Base-by-base conservation (phyloP, 2,888 invertebrate genomes). In the Tinea pellionella region DNA sequence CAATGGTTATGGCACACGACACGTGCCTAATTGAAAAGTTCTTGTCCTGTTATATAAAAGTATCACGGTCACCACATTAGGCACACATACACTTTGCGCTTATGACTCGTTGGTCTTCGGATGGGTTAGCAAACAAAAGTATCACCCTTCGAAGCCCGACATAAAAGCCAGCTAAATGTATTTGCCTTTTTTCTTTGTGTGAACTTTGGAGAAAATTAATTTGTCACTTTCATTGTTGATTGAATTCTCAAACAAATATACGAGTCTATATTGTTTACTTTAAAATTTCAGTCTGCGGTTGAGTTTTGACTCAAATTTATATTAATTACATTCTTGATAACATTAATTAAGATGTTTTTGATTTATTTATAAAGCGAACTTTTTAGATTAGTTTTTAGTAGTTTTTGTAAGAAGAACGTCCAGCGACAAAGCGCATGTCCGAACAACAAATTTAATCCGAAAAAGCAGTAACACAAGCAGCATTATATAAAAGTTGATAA, bases 61-160 rank as follows among this genome's bases (percentile, higher is more conserved):
- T 15, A 6, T 15, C 15, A 47, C 32, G 15, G 57, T 32, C 32
- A 57, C 57, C 32, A 2, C 9, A 57, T 12, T 16, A 15, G 32
- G 13, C 3, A 32, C 24, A 55, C 57, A 57, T 32, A 29, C 32
- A 57, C 57, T 57, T 57, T 57, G 32, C 30, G 30, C 57, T 57
- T 57, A 57, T 57, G 57, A 57, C 57, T 57, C 57, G 57, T 57
- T 57, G 57, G 57, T 32, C 57, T 16, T 57, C 16, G 32, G 57
- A 57, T 57, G 57, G 57, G 57, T 57, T 57, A 29, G 57, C 57
- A 57, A 57, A 57, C 57, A 57, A 57, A 57, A 32, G 57, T 57
- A 19, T 4, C 29, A 24, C 24, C 57, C 32, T 57, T 32, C 57
- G 32, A 57, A 16, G 32, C 32, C 57, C 13, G 16, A 11, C 57